phyloP scores from a whole-genome alignment of 2,797 vertebrate genomes.

The Sebastes elongatus region DNA sequence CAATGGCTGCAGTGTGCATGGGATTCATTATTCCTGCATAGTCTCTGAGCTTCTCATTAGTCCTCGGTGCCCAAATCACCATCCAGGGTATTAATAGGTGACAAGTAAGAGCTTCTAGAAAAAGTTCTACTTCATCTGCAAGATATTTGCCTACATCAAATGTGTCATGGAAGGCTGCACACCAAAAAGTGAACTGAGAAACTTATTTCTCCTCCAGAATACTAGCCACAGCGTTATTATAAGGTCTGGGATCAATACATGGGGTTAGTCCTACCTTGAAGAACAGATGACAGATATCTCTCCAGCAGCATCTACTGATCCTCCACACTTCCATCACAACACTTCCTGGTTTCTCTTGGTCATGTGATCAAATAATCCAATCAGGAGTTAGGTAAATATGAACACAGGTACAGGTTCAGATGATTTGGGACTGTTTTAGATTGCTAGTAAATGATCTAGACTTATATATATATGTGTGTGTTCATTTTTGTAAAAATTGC shows the following conservation, averaged over 20 bases:
- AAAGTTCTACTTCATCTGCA: neutral
- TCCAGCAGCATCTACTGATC: neutral
- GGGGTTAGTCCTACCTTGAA: neutral
- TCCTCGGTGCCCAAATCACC: neutral
- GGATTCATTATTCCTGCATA: slow-evolving; percentile 12
- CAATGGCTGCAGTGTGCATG: slow-evolving; percentile 7
- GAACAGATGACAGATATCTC: neutral
- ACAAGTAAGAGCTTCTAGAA: neutral
- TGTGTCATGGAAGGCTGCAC: neutral
- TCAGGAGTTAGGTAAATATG: neutral
- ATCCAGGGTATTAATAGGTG: neutral
- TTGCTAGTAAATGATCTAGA: neutral
- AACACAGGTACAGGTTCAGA: neutral
- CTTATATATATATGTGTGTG: no score
- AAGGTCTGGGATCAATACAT: neutral
- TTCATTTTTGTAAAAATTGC: neutral
- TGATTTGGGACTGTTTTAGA: neutral
- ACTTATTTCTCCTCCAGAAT: neutral
- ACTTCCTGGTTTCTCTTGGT: neutral
- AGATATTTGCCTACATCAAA: neutral
- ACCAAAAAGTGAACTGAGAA: neutral
- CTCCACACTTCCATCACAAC: neutral
- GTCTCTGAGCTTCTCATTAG: slow-evolving; percentile 4
- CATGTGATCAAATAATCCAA: slow-evolving; percentile 6
- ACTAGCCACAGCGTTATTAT: rapidly evolving